phyloP scores from a whole-genome alignment of 2,888 invertebrate genomes.

The Parelbella ahira region DNA sequence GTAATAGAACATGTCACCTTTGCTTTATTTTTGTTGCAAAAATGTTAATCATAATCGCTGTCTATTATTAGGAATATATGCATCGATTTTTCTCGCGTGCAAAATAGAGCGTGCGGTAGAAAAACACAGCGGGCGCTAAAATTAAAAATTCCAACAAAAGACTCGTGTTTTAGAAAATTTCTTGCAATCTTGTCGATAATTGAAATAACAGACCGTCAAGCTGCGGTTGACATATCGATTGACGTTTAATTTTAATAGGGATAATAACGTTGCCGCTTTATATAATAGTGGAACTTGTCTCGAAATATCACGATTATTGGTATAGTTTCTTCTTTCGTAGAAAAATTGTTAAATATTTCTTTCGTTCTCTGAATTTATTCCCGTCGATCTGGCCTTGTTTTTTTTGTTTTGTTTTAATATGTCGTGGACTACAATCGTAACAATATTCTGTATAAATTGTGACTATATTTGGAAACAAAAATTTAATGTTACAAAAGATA shows the following conservation, averaged over 20 bases:
- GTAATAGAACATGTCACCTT: too few relatives aligned
- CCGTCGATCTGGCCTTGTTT: too few relatives aligned
- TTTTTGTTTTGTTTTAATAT: too few relatives aligned
- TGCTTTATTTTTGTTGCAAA: too few relatives aligned
- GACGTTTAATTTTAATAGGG: conserved; percentile 74
- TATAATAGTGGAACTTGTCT: conserved; percentile 38
- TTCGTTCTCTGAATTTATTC: too few relatives aligned
- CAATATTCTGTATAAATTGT: too few relatives aligned
- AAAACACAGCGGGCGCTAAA: conserved; percentile 29
- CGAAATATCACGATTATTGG: conserved; percentile 31
- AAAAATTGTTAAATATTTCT: too few relatives aligned
- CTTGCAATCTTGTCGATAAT: conserved; percentile 62
- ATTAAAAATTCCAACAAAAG: conserved; percentile 48
- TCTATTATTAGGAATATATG: conserved; percentile 22
- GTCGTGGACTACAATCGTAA: too few relatives aligned
- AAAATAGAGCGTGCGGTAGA: conserved; percentile 14
- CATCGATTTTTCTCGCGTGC: conserved; percentile 13
- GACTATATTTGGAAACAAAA: too few relatives aligned
- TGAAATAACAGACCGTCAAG: conserved; percentile 65
- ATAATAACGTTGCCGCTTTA: conserved; percentile 43
- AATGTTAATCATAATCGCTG: conserved; percentile 8
- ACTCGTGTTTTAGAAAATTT: conserved; percentile 55
- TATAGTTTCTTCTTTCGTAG: conserved; percentile 21
- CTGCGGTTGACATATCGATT: conserved; percentile 64
- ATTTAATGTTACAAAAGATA: too few relatives aligned